These are phyloP conservation scores for Symphodus melops DNA, from an alignment of 2,113 vertebrate species.

Conservation along the genomic window DNA sequence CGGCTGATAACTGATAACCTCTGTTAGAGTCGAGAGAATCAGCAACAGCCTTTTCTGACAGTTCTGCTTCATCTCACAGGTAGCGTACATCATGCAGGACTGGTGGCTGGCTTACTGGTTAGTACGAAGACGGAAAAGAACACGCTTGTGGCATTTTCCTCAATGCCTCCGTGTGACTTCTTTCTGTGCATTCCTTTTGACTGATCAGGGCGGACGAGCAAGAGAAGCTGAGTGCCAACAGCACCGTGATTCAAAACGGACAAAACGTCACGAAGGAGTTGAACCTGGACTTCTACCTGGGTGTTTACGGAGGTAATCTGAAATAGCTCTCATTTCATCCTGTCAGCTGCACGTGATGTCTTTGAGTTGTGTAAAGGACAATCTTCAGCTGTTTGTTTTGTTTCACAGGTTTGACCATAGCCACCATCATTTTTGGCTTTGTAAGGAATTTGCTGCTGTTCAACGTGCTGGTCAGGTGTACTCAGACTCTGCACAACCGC, in stretches of 20 bases:
- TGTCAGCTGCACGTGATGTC: background rate
- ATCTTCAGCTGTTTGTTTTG: background rate
- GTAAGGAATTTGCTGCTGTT: constrained; percentile 86
- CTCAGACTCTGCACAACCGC: constrained; percentile 89
- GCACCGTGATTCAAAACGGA: constrained; percentile 1
- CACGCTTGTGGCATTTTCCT: too few relatives aligned
- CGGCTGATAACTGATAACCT: too few relatives aligned
- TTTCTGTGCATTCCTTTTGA: background rate
- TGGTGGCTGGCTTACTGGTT: constrained; percentile 99
- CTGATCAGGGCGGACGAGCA: constrained; percentile 75
- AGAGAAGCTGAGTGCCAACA: constrained; percentile 57
- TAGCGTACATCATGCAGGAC: constrained; percentile 89
- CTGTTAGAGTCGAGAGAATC: background rate
- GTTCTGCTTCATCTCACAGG: constrained; percentile 69
- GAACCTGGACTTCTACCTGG: constrained; percentile 87
- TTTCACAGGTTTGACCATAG: constrained; percentile 86
- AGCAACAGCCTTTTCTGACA: too few relatives aligned
- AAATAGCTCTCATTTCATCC: background rate
- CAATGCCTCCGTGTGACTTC: background rate
- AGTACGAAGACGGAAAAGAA: constrained; percentile 47
- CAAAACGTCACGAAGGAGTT: constrained; percentile 72
- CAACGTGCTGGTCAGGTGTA: constrained; percentile 85
- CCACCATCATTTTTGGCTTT: constrained; percentile 88
- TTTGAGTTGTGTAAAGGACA: background rate
- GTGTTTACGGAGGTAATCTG: constrained; percentile 90